These are phyloP conservation scores for Nesoenas mayeri DNA, from an alignment of 2,113 vertebrate species.

Conservation along the genomic window DNA sequence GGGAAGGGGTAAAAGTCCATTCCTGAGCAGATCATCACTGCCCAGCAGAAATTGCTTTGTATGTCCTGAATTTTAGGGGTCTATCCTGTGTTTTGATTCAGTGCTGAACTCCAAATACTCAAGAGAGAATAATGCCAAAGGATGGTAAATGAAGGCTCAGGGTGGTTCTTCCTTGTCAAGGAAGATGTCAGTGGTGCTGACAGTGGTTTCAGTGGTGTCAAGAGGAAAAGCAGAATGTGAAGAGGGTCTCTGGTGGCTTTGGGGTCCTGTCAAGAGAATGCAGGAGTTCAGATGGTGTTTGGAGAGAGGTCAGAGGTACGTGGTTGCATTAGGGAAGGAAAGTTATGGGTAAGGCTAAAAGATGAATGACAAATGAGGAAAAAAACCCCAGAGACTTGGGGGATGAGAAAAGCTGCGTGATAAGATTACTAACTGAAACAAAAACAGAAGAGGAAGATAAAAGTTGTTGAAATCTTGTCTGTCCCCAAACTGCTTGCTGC, in stretches of 20 bases:
- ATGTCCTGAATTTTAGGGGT: neutral
- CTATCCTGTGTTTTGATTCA: neutral
- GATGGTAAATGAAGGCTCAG: neutral
- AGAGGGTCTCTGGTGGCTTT: neutral
- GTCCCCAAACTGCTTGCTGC: too few species aligned
- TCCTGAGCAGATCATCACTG: neutral
- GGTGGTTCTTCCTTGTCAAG: neutral
- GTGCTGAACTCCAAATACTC: neutral
- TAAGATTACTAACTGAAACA: neutral
- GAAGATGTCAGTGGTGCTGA: neutral
- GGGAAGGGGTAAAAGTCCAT: neutral
- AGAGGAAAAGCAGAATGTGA: neutral
- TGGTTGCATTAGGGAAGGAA: neutral
- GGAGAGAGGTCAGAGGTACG: neutral
- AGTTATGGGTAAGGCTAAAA: neutral
- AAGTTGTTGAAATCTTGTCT: neutral
- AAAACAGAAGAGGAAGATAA: neutral
- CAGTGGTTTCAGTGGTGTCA: neutral
- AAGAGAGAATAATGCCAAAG: neutral
- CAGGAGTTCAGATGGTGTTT: neutral
- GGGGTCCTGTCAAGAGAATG: neutral
- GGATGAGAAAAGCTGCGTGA: fast-evolving
- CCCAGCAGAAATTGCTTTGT: fast-evolving
- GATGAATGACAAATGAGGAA: neutral
- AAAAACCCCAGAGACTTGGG: neutral